Conservation (phyloP, 2,888 invertebrate genomes). For the Acleris holmiana region DNA sequence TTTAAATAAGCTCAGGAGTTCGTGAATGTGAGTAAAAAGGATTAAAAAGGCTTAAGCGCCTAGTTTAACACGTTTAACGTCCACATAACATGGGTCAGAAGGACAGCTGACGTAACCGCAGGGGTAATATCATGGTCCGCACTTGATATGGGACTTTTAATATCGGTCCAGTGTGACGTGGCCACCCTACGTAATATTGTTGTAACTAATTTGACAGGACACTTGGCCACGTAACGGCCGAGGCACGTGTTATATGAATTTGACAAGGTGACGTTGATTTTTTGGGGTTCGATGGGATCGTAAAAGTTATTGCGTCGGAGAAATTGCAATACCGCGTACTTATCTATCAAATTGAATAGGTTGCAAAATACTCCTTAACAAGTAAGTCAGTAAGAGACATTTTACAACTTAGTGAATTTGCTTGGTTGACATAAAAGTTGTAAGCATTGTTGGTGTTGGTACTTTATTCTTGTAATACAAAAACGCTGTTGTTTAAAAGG, state of each 20-base stretch:
- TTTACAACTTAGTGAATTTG: too few species aligned
- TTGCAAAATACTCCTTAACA: too few species aligned
- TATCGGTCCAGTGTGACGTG: conserved; percentile 53
- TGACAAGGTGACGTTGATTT: conserved; percentile 37
- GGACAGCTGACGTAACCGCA: conserved; percentile 67
- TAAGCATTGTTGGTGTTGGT: too few species aligned
- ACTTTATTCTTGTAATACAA: too few species aligned
- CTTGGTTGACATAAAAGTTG: too few species aligned
- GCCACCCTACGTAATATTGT: conserved; percentile 49
- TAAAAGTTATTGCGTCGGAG: conserved; percentile 25
- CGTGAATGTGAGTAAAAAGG: not conserved
- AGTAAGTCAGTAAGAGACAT: too few species aligned
- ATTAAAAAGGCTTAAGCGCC: conserved; percentile 13
- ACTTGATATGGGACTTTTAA: conserved; percentile 70
- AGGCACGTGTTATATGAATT: conserved; percentile 45
- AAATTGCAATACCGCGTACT: too few species aligned
- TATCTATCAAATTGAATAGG: too few species aligned
- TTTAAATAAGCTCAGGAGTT: not conserved
- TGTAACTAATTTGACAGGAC: conserved; percentile 55
- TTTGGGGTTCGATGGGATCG: conserved; percentile 10
- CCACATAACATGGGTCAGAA: conserved; percentile 60
- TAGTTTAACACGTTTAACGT: conserved; percentile 3
- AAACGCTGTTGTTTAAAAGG: too few species aligned
- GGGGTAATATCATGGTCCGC: conserved; percentile 51
- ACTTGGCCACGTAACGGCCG: conserved; percentile 46